Base-by-base conservation (phyloP, 2,113 vertebrate species). In the Vanacampus margaritifer region DNA sequence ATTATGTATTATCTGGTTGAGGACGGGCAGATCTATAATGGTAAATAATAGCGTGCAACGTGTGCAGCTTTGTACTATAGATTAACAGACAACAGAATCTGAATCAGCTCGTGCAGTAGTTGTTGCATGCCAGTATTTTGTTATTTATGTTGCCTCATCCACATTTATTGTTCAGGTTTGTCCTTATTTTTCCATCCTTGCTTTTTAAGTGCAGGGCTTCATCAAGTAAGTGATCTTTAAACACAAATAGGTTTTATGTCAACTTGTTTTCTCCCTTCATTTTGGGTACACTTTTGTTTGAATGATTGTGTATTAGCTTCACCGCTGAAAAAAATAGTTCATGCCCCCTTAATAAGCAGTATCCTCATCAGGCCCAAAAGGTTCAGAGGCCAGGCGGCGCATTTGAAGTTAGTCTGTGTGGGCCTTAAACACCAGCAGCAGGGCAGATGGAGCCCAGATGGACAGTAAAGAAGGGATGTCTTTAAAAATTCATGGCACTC, bases 401-500 rank as follows among this genome's bases (percentile, higher is more conserved):
- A 86, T 90, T 89, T 89, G 88, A 91, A 87, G 87, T 89, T 71
- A 76, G 76, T 84, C 68, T 84, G 66, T 76, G 82, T 81, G 72
- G 74, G 63, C 74, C 80, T 85, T 87, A 88, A 89, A 89, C 81
- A 78, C 75, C 84, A 82, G 83, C 85, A 86, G 83, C 80, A 78
- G 86, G 87, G 81, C 89, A 92, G 89, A 91, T 92, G 91, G 87
- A 88, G 82, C 88, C 82, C 91, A 92, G 91, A 91, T 92, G 91
- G 90, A 91, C 87, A 88, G 86, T 89, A 88, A 92, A 88, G 89
- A 57, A 88, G 80, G 88, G 83, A 84, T 83, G 86, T 91, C 89
- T 92, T 93, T 91, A 92, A 92, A 93, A 92, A 92, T 92, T 89
- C 85, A 93, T 92, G 79, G 79, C 80, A 78, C 87, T 88, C 86